Conservation (phyloP, 1,140 invertebrate species). For the Heliothis subflexa region DNA sequence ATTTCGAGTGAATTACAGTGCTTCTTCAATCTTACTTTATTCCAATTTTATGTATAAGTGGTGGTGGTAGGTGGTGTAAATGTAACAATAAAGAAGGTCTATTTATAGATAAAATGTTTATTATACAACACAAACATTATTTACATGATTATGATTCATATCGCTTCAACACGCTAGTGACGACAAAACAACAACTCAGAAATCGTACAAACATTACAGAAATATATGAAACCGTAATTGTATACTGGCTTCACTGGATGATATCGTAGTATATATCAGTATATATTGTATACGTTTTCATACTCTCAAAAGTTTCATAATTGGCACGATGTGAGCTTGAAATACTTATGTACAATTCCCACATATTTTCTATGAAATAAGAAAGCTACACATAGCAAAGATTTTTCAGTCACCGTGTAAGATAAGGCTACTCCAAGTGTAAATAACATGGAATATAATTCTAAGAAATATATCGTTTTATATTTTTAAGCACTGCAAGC, state of each 20-base stretch:
- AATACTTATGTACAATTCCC: constrained; percentile 60
- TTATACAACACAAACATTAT: constrained; percentile 81
- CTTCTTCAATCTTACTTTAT: background rate
- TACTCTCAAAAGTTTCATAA: constrained; percentile 28
- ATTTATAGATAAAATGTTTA: constrained; percentile 66
- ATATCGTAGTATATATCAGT: constrained; percentile 22
- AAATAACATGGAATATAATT: constrained; percentile 22
- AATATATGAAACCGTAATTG: constrained; percentile 32
- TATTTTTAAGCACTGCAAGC: constrained; percentile 46
- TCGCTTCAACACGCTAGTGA: constrained; percentile 45
- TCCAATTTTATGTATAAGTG: background rate
- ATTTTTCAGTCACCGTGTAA: constrained; percentile 38
- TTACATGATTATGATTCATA: constrained; percentile 69
- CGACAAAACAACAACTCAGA: constrained; percentile 51
- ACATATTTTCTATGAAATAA: constrained; percentile 40
- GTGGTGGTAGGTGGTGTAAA: background rate
- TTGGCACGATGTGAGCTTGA: constrained; percentile 68
- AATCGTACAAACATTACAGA: constrained; percentile 54
- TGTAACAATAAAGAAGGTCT: constrained; percentile 40
- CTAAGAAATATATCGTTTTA: constrained; percentile 40
- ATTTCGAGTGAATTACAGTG: too few relatives aligned
- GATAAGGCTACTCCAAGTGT: constrained; percentile 19
- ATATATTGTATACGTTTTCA: constrained; percentile 25
- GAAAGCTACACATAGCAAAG: constrained; percentile 30
- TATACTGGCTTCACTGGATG: constrained; percentile 62